Conservation (phyloP, 2,113 vertebrate species). For the Onychostoma macrolepis region DNA sequence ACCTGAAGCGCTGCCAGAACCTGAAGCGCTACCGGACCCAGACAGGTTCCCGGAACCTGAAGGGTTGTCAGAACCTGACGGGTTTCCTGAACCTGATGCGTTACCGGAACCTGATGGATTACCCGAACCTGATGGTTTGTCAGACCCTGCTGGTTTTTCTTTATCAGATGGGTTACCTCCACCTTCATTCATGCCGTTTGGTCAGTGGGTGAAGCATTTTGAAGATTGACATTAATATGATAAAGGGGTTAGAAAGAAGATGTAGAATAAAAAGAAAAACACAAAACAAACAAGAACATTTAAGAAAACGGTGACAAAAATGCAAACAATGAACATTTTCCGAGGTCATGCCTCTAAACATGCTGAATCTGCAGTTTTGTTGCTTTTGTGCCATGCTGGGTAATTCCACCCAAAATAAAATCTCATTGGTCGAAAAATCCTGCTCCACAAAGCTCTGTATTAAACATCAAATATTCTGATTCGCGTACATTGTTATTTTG, state of each 20-base stretch:
- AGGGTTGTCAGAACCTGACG: not conserved
- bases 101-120: constrained; percentile 20
- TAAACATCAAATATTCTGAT: too few species aligned
- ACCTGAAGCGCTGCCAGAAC: not conserved
- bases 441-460: not conserved
- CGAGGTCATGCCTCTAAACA: not conserved
- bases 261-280: constrained; percentile 30
- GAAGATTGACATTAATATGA: not conserved
- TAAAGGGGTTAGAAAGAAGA: constrained; percentile 39
- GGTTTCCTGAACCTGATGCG: constrained; percentile 12
- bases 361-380: not conserved
- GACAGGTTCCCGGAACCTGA: not conserved
- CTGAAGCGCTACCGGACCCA: not conserved
- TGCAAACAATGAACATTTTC: not conserved
- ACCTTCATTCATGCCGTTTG: constrained; percentile 27
- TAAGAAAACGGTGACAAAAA: constrained; percentile 20
- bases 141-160: constrained; percentile 4
- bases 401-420: not conserved
- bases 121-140: not conserved
- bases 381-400: not conserved
- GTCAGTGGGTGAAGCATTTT: not conserved
- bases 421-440: not conserved
- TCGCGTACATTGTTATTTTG: too few species aligned
- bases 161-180: constrained; percentile 44
- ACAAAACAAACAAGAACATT: constrained; percentile 28